Evolutionary conservation across 2,888 invertebrate species (phyloP).

Genomic region (Hoplodrina ambigua): DNA sequence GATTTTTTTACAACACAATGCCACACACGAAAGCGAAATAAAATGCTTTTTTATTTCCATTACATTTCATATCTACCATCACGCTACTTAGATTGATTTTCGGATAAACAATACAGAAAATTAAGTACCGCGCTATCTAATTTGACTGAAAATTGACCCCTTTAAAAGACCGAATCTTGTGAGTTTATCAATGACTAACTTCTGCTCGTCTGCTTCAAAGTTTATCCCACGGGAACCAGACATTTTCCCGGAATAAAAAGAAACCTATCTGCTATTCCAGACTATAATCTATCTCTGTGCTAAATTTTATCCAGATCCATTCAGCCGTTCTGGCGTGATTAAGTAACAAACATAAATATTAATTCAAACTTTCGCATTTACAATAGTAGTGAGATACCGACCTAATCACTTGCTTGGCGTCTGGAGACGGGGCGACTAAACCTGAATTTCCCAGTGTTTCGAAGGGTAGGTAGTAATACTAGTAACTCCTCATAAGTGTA

Average conservation of each 20-base stretch:
- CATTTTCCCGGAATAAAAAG: too few relatives aligned
- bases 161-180: not conserved
- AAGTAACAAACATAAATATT: too few relatives aligned
- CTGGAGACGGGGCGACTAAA: not conserved
- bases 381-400: too few relatives aligned
- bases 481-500: not conserved
- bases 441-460: not conserved
- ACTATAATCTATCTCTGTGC: too few relatives aligned
- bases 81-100: constrained; percentile 36
- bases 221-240: too few relatives aligned
- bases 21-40: constrained; percentile 2
- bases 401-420: not conserved
- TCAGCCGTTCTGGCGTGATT: too few relatives aligned
- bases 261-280: too few relatives aligned
- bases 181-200: too few relatives aligned
- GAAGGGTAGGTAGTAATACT: not conserved
- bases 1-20: constrained; percentile 1
- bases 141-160: not conserved
- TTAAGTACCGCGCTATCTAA: not conserved
- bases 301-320: too few relatives aligned
- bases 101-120: constrained; percentile 29
- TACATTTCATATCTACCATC: not conserved
- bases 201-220: too few relatives aligned
- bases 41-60: constrained; percentile 29
- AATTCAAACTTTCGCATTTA: too few relatives aligned